Percentiles rank a stretch among this genome's conserved stretches.
phyloP scores from a whole-genome alignment of 2,888 invertebrate species.

The Capitulum mitella region DNA sequence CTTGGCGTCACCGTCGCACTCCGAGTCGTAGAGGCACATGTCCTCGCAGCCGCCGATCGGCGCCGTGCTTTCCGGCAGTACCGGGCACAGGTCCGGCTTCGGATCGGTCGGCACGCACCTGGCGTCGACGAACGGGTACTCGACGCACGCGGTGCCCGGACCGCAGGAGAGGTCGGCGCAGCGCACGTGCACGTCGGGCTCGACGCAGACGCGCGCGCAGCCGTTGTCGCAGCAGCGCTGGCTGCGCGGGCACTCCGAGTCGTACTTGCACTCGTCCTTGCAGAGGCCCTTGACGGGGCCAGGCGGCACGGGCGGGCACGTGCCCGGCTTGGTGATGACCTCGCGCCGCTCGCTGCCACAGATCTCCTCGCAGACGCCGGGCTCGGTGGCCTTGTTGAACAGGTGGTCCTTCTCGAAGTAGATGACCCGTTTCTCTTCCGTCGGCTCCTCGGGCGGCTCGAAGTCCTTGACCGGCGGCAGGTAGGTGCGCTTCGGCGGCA shows the following conservation, averaged over 20 bases:
- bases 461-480: too few relatives aligned
- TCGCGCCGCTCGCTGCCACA: neutral
- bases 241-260: neutral
- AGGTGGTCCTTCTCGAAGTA: neutral
- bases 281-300: neutral
- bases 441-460: neutral
- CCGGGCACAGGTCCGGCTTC: neutral
- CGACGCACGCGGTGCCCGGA: neutral
- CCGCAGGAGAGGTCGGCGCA: neutral
- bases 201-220: neutral
- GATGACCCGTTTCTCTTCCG: neutral
- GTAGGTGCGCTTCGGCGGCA: too few relatives aligned
- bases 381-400: neutral
- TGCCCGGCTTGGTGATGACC: neutral
- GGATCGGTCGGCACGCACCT: neutral
- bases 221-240: neutral
- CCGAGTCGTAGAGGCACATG: neutral
- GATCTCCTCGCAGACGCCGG: neutral
- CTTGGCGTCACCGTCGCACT: neutral
- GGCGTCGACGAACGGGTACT: neutral
- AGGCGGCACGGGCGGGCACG: neutral
- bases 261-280: neutral
- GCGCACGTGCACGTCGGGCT: neutral
- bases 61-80: neutral
- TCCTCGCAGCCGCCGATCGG: slow-evolving; percentile 1